These are phyloP conservation scores for Lacanobia oleracea DNA, from an alignment of 2,888 invertebrate species.

Conservation along the genomic window DNA sequence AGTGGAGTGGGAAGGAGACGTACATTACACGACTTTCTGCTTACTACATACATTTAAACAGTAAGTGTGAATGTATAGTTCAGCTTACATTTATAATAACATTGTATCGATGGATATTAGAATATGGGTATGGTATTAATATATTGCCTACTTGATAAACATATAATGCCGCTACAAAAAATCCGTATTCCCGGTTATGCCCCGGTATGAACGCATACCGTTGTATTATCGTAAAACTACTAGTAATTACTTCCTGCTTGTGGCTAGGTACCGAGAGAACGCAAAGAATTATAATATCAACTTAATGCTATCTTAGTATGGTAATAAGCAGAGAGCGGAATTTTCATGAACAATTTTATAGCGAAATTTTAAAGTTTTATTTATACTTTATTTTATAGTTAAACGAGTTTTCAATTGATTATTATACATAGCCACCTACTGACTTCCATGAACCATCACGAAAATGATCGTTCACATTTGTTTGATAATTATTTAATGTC, in stretches of 20 bases:
- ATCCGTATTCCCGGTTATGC: constrained; percentile 3
- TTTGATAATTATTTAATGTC: constrained; percentile 12
- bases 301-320: constrained; percentile 50
- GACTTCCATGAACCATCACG: constrained; percentile 28
- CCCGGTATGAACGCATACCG: constrained; percentile 13
- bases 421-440: not conserved
- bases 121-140: constrained; percentile 13
- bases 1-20: not conserved
- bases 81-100: constrained; percentile 32
- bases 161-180: constrained; percentile 34
- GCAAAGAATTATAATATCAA: constrained; percentile 28
- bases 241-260: constrained; percentile 14
- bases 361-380: not conserved
- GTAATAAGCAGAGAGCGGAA: constrained; percentile 34
- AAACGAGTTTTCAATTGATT: not conserved
- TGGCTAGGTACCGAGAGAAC: constrained; percentile 50
- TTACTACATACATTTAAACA: constrained; percentile 42
- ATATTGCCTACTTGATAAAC: constrained; percentile 22
- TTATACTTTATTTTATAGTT: not conserved
- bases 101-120: constrained; percentile 32
- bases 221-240: constrained; percentile 18
- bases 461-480: constrained; percentile 42
- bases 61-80: constrained; percentile 16
- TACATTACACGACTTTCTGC: constrained; percentile 19
- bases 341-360: constrained; percentile 5